A percentile compares a stretch with the other conserved stretches of the same genome.
phyloP scores from a whole-genome alignment of 1,140 invertebrate genomes.

The Thereuonema tuberculata region DNA sequence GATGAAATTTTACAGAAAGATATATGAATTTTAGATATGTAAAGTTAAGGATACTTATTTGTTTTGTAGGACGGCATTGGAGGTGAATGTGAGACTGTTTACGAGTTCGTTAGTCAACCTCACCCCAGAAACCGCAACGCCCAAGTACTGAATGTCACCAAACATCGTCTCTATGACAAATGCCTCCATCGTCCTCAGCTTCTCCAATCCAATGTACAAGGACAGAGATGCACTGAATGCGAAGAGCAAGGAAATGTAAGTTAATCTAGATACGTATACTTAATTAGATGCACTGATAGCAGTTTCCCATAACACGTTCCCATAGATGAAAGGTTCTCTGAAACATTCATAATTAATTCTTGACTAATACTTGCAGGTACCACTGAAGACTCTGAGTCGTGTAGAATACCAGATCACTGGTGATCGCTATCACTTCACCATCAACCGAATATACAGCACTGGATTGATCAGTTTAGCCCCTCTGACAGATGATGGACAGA shows the following conservation, averaged over 20 bases:
- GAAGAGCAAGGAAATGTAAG: not conserved
- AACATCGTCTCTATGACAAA: constrained; percentile 20
- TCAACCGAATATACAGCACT: constrained; percentile 12
- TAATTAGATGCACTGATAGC: no score
- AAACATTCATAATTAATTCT: no score
- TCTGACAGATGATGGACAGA: constrained; percentile 15
- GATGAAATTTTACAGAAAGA: not conserved
- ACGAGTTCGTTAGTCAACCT: constrained; percentile 13
- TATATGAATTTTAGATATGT: not conserved
- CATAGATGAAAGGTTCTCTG: no score
- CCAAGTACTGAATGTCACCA: constrained; percentile 22
- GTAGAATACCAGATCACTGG: constrained; percentile 17
- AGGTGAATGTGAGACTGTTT: constrained; percentile 17
- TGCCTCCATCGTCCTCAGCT: constrained; percentile 14
- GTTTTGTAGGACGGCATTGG: constrained; percentile 11
- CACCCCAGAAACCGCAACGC: constrained; percentile 7
- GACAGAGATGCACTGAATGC: constrained; percentile 14
- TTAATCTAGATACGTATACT: not conserved
- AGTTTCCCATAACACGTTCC: no score
- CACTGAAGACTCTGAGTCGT: constrained; percentile 9
- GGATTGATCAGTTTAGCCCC: constrained; percentile 15
- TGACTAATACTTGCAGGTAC: constrained; percentile 9
- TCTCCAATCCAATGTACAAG: constrained; percentile 9
- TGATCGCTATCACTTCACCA: constrained; percentile 17
- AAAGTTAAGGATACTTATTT: no score